Percentiles rank a stretch among this genome's conserved stretches.
Conservation (phyloP, 2,888 invertebrate species). For the Nephrotoma flavescens region DNA sequence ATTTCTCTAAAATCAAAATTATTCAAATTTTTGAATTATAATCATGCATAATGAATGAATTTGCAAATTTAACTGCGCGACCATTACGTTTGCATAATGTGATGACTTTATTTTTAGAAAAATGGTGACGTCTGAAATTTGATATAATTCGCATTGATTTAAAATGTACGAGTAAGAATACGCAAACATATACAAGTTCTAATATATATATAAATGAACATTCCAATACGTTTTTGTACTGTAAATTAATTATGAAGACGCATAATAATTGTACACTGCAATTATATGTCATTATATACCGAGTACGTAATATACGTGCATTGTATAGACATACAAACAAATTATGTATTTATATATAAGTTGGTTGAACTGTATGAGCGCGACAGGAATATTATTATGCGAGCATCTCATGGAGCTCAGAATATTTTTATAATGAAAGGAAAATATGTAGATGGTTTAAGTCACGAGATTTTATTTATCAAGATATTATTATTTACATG, state of each 20-base stretch:
- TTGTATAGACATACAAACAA: too few relatives aligned
- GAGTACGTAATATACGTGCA: not conserved
- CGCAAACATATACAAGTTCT: not conserved
- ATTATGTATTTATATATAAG: not conserved
- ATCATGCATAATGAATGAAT: not conserved
- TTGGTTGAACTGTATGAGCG: not conserved
- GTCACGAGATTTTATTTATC: not conserved
- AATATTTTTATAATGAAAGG: not conserved
- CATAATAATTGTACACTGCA: not conserved
- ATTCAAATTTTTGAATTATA: not conserved
- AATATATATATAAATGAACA: not conserved
- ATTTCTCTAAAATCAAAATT: not conserved
- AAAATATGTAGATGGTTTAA: not conserved
- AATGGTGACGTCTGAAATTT: not conserved
- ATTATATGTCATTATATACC: not conserved
- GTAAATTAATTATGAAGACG: not conserved
- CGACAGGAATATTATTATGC: not conserved
- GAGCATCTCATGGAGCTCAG: not conserved
- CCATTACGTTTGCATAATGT: not conserved
- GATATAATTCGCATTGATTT: not conserved
- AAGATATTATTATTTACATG: not conserved
- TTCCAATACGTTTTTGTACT: not conserved
- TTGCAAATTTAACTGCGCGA: not conserved
- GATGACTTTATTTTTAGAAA: not conserved
- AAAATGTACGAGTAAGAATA: not conserved